Conservation (phyloP, 2,888 invertebrate genomes). For the Cephus nigrinus region DNA sequence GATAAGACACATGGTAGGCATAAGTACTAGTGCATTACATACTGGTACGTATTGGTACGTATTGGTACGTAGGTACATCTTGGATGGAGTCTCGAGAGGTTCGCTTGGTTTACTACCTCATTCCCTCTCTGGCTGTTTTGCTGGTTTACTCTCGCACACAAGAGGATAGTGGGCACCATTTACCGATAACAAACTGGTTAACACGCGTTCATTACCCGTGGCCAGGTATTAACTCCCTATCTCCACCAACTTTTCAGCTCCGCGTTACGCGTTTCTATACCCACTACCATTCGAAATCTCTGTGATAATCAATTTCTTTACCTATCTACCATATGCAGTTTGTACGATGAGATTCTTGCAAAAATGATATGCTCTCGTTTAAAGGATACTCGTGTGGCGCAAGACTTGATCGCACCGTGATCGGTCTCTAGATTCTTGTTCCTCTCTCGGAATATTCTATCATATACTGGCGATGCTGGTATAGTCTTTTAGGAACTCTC, state of each 20-base stretch:
- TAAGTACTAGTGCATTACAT: not conserved
- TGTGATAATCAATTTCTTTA: not conserved
- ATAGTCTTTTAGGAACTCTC: not conserved
- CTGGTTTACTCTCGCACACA: not conserved
- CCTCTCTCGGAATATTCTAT: not conserved
- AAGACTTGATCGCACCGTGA: not conserved
- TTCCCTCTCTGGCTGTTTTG: not conserved
- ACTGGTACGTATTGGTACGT: not conserved
- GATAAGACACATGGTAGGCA: not conserved
- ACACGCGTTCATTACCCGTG: slow-evolving; percentile 36
- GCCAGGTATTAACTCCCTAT: slow-evolving; percentile 28
- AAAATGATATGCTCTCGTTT: not conserved
- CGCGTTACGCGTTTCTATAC: not conserved
- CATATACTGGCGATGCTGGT: not conserved
- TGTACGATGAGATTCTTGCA: not conserved
- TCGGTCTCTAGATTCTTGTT: not conserved
- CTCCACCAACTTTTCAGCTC: slow-evolving; percentile 1
- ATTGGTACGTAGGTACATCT: not conserved
- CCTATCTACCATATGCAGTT: not conserved
- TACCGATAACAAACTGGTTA: slow-evolving; percentile 38
- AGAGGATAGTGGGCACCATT: slow-evolving; percentile 27
- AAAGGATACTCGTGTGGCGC: not conserved
- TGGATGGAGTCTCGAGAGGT: not conserved
- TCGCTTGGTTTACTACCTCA: not conserved
- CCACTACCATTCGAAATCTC: not conserved